phyloP scores from a whole-genome alignment of 2,888 invertebrate genomes.

The Tenthredo livida region DNA sequence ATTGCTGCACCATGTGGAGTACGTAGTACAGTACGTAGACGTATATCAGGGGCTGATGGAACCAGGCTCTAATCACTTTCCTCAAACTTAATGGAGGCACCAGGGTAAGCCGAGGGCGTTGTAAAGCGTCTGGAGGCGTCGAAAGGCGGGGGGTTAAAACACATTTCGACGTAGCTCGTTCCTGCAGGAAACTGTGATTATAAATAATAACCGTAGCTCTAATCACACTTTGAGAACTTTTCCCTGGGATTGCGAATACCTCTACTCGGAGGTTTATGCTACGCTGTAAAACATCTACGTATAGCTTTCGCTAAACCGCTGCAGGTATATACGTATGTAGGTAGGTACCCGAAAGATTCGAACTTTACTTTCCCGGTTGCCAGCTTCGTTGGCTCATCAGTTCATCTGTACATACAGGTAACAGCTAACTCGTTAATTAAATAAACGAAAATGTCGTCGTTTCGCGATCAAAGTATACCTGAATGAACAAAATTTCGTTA shows the following conservation, averaged over 20 bases:
- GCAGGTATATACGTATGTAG: neutral
- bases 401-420: neutral
- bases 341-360: neutral
- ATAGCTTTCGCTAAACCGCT: neutral
- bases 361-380: neutral
- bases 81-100: slow-evolving; percentile 49
- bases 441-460: neutral
- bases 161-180: slow-evolving; percentile 51
- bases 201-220: slow-evolving; percentile 55
- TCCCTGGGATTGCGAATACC: slow-evolving; percentile 38
- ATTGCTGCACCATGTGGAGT: slow-evolving; percentile 2
- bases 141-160: slow-evolving; percentile 43
- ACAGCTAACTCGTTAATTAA: neutral
- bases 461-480: neutral
- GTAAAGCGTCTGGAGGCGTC: slow-evolving; percentile 34
- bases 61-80: slow-evolving; percentile 48
- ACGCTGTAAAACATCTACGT: slow-evolving; percentile 30
- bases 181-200: slow-evolving; percentile 49
- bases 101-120: slow-evolving; percentile 38
- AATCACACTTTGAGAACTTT: slow-evolving; percentile 55
- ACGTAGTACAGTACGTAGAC: neutral
- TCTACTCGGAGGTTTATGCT: neutral
- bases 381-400: neutral
- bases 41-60: neutral
- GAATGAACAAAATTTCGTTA: slow-evolving; percentile 1